These are phyloP conservation scores for Pogonocichla stellata DNA, from an alignment of 2,113 vertebrate genomes.

Conservation along the genomic window DNA sequence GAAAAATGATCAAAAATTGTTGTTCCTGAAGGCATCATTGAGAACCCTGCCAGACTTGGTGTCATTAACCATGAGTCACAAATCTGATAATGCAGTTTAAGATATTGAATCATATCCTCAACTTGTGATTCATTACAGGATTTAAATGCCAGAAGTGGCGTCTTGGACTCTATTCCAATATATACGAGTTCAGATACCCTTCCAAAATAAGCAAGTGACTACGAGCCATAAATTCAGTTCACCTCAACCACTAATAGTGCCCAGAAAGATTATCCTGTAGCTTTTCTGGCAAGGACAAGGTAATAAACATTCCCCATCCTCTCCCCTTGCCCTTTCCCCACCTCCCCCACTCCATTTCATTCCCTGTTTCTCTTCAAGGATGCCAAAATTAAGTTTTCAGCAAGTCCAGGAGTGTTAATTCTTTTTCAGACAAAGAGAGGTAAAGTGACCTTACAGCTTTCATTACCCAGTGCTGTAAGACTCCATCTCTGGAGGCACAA, in stretches of 20 bases:
- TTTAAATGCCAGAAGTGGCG: neutral
- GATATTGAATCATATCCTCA: conserved; percentile 30
- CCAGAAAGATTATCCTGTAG: neutral
- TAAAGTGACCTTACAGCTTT: neutral
- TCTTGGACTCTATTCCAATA: neutral
- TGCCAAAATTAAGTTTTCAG: neutral
- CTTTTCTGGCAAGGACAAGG: neutral
- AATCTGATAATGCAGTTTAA: conserved; percentile 28
- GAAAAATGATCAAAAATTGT: neutral
- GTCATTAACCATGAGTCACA: conserved; percentile 29
- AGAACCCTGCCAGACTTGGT: neutral
- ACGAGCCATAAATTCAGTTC: conserved; percentile 19
- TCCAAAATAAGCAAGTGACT: conserved; percentile 48
- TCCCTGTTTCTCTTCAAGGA: neutral
- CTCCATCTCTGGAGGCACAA: neutral
- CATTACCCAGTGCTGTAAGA: neutral
- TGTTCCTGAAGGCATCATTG: neutral
- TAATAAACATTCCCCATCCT: neutral
- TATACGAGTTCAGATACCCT: neutral
- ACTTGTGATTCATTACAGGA: conserved; percentile 1
- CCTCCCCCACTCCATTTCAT: neutral
- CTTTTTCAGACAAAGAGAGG: neutral
- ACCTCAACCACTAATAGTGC: neutral
- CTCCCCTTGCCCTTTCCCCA: neutral
- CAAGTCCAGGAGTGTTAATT: neutral